These are phyloP conservation scores for Seira sanloemensis DNA, from an alignment of 2,888 invertebrate species.

Conservation along the genomic window DNA sequence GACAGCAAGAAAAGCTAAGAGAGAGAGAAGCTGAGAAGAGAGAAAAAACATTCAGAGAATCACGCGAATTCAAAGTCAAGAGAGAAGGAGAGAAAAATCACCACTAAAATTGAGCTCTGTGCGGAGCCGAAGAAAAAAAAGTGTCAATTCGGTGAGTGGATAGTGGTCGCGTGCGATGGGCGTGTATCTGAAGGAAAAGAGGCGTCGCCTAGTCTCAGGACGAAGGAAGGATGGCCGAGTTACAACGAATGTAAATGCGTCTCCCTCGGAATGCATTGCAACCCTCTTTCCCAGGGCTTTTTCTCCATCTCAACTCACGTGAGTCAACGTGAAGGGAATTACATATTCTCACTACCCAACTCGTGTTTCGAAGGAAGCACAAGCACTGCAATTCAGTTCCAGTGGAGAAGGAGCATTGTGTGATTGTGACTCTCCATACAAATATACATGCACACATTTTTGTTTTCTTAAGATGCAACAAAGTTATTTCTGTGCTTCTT, in stretches of 20 bases:
- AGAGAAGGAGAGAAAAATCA: conserved; percentile 31
- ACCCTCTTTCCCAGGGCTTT: conserved; percentile 42
- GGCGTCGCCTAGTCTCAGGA: conserved; percentile 68
- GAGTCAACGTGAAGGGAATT: too few relatives aligned
- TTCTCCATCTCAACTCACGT: too few relatives aligned
- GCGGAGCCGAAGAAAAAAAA: conserved; percentile 29
- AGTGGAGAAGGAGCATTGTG: too few relatives aligned
- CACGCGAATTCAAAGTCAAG: conserved; percentile 17
- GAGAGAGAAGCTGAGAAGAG: conserved; percentile 14
- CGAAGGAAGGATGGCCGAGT: conserved; percentile 64
- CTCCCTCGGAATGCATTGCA: conserved; percentile 36
- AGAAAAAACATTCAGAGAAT: conserved; percentile 20
- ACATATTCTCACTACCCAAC: too few relatives aligned
- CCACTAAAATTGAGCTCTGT: background rate
- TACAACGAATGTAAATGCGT: conserved; percentile 58
- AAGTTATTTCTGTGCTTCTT: background rate
- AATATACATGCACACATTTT: too few relatives aligned
- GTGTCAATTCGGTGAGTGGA: conserved; percentile 60
- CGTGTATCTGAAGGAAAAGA: conserved; percentile 65
- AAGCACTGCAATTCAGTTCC: too few relatives aligned
- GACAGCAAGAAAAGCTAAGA: background rate
- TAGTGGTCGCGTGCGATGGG: conserved; percentile 73
- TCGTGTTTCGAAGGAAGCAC: too few relatives aligned
- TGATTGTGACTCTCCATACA: too few relatives aligned
- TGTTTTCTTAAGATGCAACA: background rate